Percentiles rank a stretch among this genome's conserved stretches.
Conservation (phyloP, 2,888 invertebrate species). For the Fragum whitleyi region DNA sequence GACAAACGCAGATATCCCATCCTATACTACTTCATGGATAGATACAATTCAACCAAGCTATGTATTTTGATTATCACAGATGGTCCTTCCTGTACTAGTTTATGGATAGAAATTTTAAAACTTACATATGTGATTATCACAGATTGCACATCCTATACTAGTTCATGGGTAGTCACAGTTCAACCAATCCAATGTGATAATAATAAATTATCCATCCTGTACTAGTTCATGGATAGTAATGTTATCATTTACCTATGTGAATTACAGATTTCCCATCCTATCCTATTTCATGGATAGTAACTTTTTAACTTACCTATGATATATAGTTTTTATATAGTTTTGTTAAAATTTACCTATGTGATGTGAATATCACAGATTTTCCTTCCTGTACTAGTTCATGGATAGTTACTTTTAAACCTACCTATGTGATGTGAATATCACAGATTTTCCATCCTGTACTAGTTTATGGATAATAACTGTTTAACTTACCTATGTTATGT, state of each 20-base stretch:
- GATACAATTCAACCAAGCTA: slow-evolving; percentile 85
- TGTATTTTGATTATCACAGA: slow-evolving; percentile 91
- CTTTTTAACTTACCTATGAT: too few relatives aligned
- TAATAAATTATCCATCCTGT: too few relatives aligned
- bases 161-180: slow-evolving; percentile 80
- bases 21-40: slow-evolving; percentile 82
- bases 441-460: slow-evolving; percentile 87
- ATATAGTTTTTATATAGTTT: too few relatives aligned
- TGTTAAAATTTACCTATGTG: slow-evolving; percentile 89
- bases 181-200: too few relatives aligned
- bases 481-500: slow-evolving; percentile 89
- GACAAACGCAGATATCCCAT: too few relatives aligned
- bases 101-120: slow-evolving; percentile 80
- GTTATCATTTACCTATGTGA: slow-evolving; percentile 89
- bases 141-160: slow-evolving; percentile 87
- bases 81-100: slow-evolving; percentile 86
- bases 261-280: too few relatives aligned
- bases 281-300: too few relatives aligned
- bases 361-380: slow-evolving; percentile 90
- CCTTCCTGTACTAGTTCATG: slow-evolving; percentile 85
- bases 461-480: slow-evolving; percentile 81
- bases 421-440: slow-evolving; percentile 90
- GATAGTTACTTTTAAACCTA: slow-evolving; percentile 82
- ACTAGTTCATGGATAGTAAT: too few relatives aligned
- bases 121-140: slow-evolving; percentile 89